These are phyloP conservation scores for Heterotilapia buettikoferi DNA, from an alignment of 2,113 vertebrate genomes.

Conservation along the genomic window DNA sequence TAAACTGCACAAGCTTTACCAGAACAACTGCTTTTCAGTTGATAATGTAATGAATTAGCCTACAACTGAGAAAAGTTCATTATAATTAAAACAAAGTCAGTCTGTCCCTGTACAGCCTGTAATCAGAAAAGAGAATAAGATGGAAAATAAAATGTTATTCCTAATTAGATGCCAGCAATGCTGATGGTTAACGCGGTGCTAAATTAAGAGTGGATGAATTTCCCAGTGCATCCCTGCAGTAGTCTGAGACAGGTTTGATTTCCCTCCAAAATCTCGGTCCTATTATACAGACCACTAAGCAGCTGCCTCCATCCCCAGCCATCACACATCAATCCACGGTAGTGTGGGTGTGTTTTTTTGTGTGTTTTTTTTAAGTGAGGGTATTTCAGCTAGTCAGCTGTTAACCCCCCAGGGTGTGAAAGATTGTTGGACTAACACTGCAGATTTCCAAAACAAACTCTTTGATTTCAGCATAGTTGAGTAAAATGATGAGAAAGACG, in stretches of 20 bases:
- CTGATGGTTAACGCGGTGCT: background rate
- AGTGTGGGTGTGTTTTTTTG: conserved; percentile 20
- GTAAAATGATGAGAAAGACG: background rate
- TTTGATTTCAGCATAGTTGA: conserved; percentile 11
- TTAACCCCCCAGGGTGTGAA: conserved; percentile 48
- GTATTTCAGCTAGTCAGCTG: conserved; percentile 31
- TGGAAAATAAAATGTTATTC: conserved; percentile 3
- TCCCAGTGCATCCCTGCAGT: background rate
- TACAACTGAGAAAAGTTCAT: background rate
- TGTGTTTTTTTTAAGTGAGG: conserved; percentile 29
- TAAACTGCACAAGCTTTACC: background rate
- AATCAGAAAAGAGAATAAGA: background rate
- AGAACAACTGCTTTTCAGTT: conserved; percentile 18
- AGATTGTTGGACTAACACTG: conserved; percentile 34
- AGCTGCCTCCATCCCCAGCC: conserved; percentile 48
- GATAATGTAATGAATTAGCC: conserved; percentile 8
- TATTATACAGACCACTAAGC: conserved; percentile 26
- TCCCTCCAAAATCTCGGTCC: conserved; percentile 63
- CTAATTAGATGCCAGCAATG: background rate
- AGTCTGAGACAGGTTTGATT: conserved; percentile 35
- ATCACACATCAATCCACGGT: conserved; percentile 58
- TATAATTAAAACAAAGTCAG: background rate
- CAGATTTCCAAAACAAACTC: conserved; percentile 27
- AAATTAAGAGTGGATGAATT: background rate
- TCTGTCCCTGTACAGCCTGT: background rate